Conservation (phyloP, 2,797 vertebrate species). For the Poeciliopsis turneri region DNA sequence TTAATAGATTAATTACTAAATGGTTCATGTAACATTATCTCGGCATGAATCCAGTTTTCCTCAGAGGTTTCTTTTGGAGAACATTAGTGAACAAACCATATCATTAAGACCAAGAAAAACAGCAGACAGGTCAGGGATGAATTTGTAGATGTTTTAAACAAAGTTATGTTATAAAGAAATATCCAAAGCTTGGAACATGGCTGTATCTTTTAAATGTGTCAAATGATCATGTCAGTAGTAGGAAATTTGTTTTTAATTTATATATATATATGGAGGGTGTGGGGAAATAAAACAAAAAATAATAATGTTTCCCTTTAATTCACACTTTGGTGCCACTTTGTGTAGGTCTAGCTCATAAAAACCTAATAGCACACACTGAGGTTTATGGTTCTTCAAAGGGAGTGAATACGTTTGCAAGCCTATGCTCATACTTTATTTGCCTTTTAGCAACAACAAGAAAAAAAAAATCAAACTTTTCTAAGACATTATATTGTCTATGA, state of each 20-base stretch:
- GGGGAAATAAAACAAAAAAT: neutral
- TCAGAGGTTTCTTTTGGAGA: neutral
- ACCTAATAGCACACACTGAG: too few species aligned
- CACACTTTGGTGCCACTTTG: neutral
- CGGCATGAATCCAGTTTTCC: neutral
- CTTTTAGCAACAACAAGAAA: neutral
- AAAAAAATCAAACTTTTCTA: neutral
- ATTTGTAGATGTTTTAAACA: neutral
- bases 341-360: neutral
- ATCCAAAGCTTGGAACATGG: neutral
- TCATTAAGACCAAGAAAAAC: neutral
- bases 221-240: neutral
- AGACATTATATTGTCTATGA: slow-evolving; percentile 63
- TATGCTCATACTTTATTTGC: neutral
- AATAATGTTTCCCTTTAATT: neutral
- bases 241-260: neutral
- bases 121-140: neutral
- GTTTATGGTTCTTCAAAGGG: neutral
- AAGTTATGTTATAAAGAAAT: neutral
- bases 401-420: neutral
- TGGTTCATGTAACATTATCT: neutral
- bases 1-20: neutral
- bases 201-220: neutral
- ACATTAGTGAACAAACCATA: neutral
- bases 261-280: too few species aligned